Evolutionary conservation across 2,888 invertebrate genomes (phyloP), one percentile per base, ranked within the genome.

Genomic region (Vesta saturnalis): DNA sequence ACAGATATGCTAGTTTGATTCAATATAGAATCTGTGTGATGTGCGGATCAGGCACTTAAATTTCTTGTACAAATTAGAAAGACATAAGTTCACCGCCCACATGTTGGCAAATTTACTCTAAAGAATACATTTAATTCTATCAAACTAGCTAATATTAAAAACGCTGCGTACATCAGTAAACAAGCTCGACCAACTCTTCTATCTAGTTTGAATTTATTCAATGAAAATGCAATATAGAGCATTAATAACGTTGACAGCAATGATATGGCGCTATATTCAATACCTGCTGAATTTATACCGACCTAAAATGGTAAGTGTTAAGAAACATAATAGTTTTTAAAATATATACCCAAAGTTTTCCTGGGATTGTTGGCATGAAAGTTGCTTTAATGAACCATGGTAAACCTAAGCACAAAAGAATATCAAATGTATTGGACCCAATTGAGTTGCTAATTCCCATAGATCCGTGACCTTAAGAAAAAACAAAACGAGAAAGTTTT

Each of bases 111-210:
- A 85, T 95, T 96, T 77, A 96, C 94, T 78, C 91, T 91, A 87
- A 95, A 95, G 90, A 96, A 96, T 73, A 95, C 94, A 85, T 96
- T 96, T 79, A 96, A 89, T 86, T 96, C 96, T 80, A 95, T 96
- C 77, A 96, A 88, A 73, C 94, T 94, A 62, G 96, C 95, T 74
- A 96, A 87, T 61, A 94, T 90, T 72, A 96, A 89, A 83, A 96
- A 96, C 77, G 93, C 89, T 69, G 92, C 91, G 85, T 97, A 96
- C 90, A 95, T 94, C 73, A 92, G 87, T 72, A 96, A 87, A 79
- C 95, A 95, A 63, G 94, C 91, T 64, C 91, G 88, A 69, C 96
- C 96, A 67, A 96, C 94, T 79, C 91, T 91, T 80, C 91, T 92
- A 83, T 94, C 94, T 83, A 97, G 85, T 84, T 92, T 91, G 86